Evolutionary conservation across 1,140 invertebrate species (phyloP).

Genomic region (Musca domestica): DNA sequence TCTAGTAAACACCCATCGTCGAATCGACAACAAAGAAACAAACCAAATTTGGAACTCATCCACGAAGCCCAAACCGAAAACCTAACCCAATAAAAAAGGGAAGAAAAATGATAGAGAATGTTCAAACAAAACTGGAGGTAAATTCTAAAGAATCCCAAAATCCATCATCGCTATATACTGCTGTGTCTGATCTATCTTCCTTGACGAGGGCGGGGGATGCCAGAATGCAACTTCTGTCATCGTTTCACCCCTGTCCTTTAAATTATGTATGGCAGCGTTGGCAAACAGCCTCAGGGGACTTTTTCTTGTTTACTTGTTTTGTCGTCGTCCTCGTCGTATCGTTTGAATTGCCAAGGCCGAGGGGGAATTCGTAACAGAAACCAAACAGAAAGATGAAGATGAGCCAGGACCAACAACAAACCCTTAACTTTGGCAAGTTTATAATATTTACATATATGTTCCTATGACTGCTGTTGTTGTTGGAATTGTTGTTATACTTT

Average conservation of each 20-base stretch:
- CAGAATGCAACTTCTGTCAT: not conserved
- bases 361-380: not conserved
- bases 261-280: not conserved
- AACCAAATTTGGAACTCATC: not conserved
- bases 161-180: too few species aligned
- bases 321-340: too few species aligned
- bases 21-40: not conserved
- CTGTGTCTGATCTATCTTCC: too few species aligned
- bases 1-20: constrained; percentile 22
- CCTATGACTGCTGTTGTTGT: too few species aligned
- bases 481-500: not conserved
- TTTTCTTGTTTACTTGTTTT: constrained; percentile 27
- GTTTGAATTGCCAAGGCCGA: too few species aligned
- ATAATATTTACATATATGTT: not conserved
- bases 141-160: not conserved
- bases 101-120: too few species aligned
- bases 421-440: constrained; percentile 20
- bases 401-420: not conserved
- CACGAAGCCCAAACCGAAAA: not conserved
- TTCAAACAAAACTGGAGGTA: not conserved
- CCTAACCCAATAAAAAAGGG: too few species aligned
- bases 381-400: not conserved
- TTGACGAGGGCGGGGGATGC: not conserved
- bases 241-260: constrained; percentile 2
- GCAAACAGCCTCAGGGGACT: constrained; percentile 35